Evolutionary conservation across 1,140 invertebrate genomes (phyloP), one percentile per base, ranked within the genome.

Genomic region (Hylaeus volcanicus): DNA sequence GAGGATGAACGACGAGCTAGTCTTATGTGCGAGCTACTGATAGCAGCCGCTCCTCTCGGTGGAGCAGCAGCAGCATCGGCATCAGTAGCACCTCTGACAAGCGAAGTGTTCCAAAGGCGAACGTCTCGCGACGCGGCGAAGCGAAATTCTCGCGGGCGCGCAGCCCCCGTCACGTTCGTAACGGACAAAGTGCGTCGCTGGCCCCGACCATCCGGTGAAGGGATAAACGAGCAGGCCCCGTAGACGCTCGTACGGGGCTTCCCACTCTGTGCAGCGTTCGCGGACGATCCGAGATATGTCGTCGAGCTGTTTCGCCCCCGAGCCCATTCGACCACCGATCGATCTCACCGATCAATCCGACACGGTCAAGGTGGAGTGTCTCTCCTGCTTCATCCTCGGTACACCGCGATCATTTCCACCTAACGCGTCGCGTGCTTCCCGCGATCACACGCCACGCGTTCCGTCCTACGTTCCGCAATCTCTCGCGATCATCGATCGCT

Each of bases 281-380:
- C 65, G 72, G 63, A 81, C 77, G 68, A 72, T 85, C 85, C 84
- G 81, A 88, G 76, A 92, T 96, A 86, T 87, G 86, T 77, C 86
- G 96, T 94, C 95, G 88, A 94, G 94, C 86, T 95, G 95, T 91
- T 94, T 94, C 88, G 96, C 95, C 90, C 96, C 96, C 90, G 90
- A 95, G 79, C 96, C 95, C 41, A 95, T 97, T 78, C 94, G 95
- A 84, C 94, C 95, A 79, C 96, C 97, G 68, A 96, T 98, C 89
- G 96, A 96, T 91, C 93, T 97, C 71, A 95, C 89, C 88, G 95
- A 96, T 84, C 97, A 98, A 90, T 97, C 96, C 65, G 96, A 97
- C 88, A 91, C 95, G 83, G 93, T 97, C 74, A 97, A 96, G 96
- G 97, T 97, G 89, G 61, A 75, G 60, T 84, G 77, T 71, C 51